Evolutionary conservation across 1,140 invertebrate species (phyloP), one percentile per base, ranked within the genome.

Genomic region (Polyergus mexicanus): DNA sequence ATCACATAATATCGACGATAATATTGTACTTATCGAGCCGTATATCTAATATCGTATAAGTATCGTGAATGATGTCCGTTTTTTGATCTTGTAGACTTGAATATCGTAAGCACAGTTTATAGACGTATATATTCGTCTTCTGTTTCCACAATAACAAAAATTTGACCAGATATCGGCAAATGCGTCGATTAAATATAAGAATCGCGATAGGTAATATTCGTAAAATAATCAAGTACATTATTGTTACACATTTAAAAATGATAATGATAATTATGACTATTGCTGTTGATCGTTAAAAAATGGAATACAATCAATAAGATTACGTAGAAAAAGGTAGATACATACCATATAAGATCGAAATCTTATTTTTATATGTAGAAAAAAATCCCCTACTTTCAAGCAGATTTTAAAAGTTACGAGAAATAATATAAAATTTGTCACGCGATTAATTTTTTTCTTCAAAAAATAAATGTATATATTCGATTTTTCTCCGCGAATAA

Each of bases 1-100:
- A 83, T 83, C 74, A 74, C 68, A 68, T n/a, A 66, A 80, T 80
- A 19, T 32, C 32, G 63, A 47, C 32, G 51, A 19, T 58, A 44
- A 81, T 71, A 54, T 54, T 51, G 16, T 19, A 51, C 19, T 38
- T n/a, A 25, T 60, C 66, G 54, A 22, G 16, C 38, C 56, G 41
- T 41, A 25, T 38, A 25, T 83, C 78, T 83, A 83, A 83, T 83
- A 74, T 62, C n/a, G 25, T 54, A 3, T 83, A 83, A 83, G 68
- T 81, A 81, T 81, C 35, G 32, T 19, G 51, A 81, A 58, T 72
- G 72, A 83, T 68, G 54, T 72, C 16, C 22, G 47, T 44, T 83
- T 83, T 11, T 74, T n/a, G 4, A 25, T 72, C 28, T 32, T 25
- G 68, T n/a, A 16, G 22, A 11, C 35, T n/a, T 11, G 28, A 28